These are phyloP conservation scores for Gadopsis bispinosus DNA, from an alignment of 2,797 vertebrate species.

Conservation along the genomic window DNA sequence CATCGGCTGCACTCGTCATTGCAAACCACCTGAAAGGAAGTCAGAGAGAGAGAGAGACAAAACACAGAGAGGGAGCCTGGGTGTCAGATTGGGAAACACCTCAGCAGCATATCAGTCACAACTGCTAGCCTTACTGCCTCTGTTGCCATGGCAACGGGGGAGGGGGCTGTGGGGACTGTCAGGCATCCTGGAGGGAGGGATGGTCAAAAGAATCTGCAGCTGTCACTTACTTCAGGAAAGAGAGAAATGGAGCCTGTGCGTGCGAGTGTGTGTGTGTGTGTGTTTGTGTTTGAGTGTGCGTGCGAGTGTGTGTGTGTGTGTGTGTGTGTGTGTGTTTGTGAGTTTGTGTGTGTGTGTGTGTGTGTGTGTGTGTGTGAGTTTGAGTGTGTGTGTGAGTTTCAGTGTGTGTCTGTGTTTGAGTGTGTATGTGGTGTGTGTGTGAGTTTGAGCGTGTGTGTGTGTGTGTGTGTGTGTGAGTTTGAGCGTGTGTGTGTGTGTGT, in stretches of 20 bases:
- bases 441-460: no score
- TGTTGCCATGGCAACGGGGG: constrained; percentile 85
- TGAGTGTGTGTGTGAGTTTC: no score
- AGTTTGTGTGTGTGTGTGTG: background rate
- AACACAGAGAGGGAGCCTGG: constrained; percentile 21
- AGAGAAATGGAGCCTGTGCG: constrained; percentile 35
- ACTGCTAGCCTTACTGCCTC: constrained; percentile 76
- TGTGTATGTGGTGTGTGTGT: no score
- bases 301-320: constrained; percentile 10
- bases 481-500: constrained; percentile 3
- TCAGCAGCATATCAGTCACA: constrained; percentile 75
- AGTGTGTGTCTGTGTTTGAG: no score
- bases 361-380: no score
- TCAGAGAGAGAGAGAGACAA: constrained; percentile 12
- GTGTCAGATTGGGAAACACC: constrained; percentile 81
- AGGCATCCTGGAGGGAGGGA: constrained; percentile 72
- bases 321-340: background rate
- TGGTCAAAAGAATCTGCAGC: constrained; percentile 70
- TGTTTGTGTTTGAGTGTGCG: no score
- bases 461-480: constrained; percentile 3
- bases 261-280: constrained; percentile 6
- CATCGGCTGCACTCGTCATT: constrained; percentile 58
- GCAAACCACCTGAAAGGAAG: constrained; percentile 63
- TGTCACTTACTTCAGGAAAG: constrained; percentile 72
- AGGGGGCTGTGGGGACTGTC: constrained; percentile 61